Base-by-base conservation (phyloP, 2,888 invertebrate genomes). In the Iselma pallidipennis region DNA sequence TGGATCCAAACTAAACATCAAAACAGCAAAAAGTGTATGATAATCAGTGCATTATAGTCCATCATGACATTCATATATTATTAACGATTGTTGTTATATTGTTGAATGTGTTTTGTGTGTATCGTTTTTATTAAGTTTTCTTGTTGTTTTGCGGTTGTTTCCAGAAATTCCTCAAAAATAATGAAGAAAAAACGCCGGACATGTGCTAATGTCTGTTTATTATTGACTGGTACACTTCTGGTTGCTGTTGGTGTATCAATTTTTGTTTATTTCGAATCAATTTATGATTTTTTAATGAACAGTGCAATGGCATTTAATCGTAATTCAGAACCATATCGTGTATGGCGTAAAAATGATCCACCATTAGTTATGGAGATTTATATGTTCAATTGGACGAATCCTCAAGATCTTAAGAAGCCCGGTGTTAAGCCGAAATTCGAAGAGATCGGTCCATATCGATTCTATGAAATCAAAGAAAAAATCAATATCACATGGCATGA, bases 401-500 rank as follows among this genome's bases (percentile, higher is more conserved):
- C 78, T 0, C 85, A 89, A 10, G 84, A 86, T 52, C 85, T 87
- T 31, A 83, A 83, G 0, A 83, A 85, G 23, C 25, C 57, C 21
- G 83, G 82, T 12, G 79, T 80, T 1, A 88, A 88, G 67, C 88
- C 88, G 6, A 83, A 82, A 49, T 80, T 89, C 26, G 78, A 84
- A 55, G 82, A 86, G 74, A 71, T 85, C 59, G 90, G 90, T 25
- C 90, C 90, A 0, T 90, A 89, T 77, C 83, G 87, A 6, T 90
- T 85, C 76, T 86, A 85, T 1, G 91, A 92, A 77, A 80, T 84
- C 23, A 86, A 88, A 2, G 85, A 88, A 55, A 92, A 92, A 78
- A 87, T 89, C 7, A 87, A 94, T 76, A 83, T 95, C 2, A 83
- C 83, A 0, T 92, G 90, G 85, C 86, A 91, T 85, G 86, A 92